Base-by-base conservation (phyloP, 1,140 invertebrate species). In the Apis mellifera region DNA sequence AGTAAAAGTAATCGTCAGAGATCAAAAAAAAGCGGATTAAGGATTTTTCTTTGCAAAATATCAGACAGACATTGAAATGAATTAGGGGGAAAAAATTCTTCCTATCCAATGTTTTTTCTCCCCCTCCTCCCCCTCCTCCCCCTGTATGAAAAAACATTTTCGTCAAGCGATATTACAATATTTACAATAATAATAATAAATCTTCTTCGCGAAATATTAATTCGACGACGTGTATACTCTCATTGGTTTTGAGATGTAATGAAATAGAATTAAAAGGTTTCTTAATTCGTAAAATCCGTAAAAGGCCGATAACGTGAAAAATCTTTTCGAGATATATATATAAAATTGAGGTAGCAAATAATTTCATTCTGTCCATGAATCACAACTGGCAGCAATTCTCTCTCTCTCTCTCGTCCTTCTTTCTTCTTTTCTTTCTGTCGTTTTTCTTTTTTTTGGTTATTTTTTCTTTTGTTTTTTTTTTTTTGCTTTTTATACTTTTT, bases 291-390 rank as follows among this genome's bases (percentile, higher is more conserved):
- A 55, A n/a, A 65, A 17, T 54, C 32, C 19, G 12, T 48, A 32
- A 80, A 81, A 79, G 77, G 71, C 70, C 60, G 50, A 48, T 78
- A 78, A 65, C 11, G 4, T 57, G 54, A 74, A 75, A 81, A 32
- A 48, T 21, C 26, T 57, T 32, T 32, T 82, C 55, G 52, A 83
- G 81, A 80, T 42, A 42, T 68, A 75, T 84, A 80, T 42, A 42
- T 68, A 75, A 89, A 81, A 78, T 77, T 89, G 87, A 89, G 85
- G 87, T 86, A 85, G 85, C 84, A 86, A 86, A 86, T 74, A 86
- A 88, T 82, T 68, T 82, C 26, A 75, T 80, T 84, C 72, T 78
- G 80, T 76, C 71, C 65, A 48, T 26, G 70, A 71, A 76, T 86
- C 80, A 50, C 21, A 69, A 66, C 60, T 76, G 84, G 84, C 80